phyloP scores from a whole-genome alignment of 2,888 invertebrate genomes.

The Allophyes oxyacanthae region DNA sequence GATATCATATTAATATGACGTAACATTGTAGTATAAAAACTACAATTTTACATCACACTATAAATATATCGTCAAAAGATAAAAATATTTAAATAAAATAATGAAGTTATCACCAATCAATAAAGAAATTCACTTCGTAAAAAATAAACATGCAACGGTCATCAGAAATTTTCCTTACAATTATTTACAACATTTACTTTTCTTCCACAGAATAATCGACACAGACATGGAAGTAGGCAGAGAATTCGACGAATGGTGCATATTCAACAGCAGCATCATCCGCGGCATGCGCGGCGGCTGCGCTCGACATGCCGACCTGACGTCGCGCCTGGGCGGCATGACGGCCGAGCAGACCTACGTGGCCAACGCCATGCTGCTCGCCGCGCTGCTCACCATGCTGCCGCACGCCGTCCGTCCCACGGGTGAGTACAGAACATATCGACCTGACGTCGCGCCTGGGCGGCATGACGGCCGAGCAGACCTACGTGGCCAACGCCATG shows the following conservation, averaged over 20 bases:
- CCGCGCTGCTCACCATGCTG: slow-evolving; percentile 57
- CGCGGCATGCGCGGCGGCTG: slow-evolving; percentile 77
- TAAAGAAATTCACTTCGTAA: no score
- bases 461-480: slow-evolving; percentile 73
- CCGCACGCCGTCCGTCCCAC: slow-evolving; percentile 54
- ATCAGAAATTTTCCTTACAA: no score
- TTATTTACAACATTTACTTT: no score
- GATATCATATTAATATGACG: no score
- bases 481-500: slow-evolving; percentile 66
- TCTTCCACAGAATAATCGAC: slow-evolving; percentile 90
- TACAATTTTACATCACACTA: no score
- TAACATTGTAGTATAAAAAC: no score
- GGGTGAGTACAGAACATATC: slow-evolving; percentile 43
- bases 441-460: slow-evolving; percentile 74
- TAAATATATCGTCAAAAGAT: no score
- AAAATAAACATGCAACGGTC: no score
- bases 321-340: slow-evolving; percentile 70
- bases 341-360: slow-evolving; percentile 69
- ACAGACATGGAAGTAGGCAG: slow-evolving; percentile 91
- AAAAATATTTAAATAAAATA: no score
- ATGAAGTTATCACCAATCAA: no score
- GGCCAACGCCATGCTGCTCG: slow-evolving; percentile 70
- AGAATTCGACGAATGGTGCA: slow-evolving; percentile 82
- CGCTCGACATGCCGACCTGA: slow-evolving; percentile 79
- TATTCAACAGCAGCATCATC: slow-evolving; percentile 74